Evolutionary conservation across 2,888 invertebrate species (phyloP), one percentile per base, ranked within the genome.

Genomic region (Drosophila recens): DNA sequence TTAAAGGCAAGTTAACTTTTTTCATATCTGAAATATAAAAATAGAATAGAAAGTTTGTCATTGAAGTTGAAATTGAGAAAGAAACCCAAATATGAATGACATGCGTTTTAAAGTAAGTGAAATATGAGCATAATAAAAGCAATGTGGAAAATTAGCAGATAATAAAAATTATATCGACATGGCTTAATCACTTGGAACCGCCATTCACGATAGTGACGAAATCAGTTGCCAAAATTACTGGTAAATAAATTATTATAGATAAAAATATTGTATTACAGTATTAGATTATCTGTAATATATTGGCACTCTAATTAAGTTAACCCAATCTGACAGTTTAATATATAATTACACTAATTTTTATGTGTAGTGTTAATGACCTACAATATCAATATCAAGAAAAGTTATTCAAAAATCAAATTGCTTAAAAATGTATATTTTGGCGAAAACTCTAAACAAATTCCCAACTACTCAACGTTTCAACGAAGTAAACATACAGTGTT

Each of bases 221-320:
- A n/a, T 2, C n/a, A 38, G 38, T n/a, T n/a, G n/a, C n/a, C 38
- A n/a, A n/a, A 38, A n/a, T n/a, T 38, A 27, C n/a, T 23, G 38
- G 23, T 38, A 52, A 40, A 53, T 33, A 4, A 42, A 10, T 8
- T 6, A 27, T 27, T 8, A 17, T 13, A 20, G n/a, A 33, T 43
- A 43, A 1, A 43, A 17, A 33, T 20, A 33, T 4, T 23, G 20
- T n/a, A 34, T 23, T 34, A 36, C 20, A 34, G 17, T 43, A 11
- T 17, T 43, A 34, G 34, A 57, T 57, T 45, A 57, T 57, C 11
- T 34, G 34, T 45, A 34, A 45, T 57, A 34, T 15, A 45, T 57
- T n/a, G 56, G 23, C 11, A 57, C 36, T 45, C 20, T 6, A 15
- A 23, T 52, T n/a, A 38, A 17, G 34, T 17, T 17, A 17, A 4